Base-by-base conservation (phyloP, 2,113 vertebrate species). In the Nothoprocta perdicaria region DNA sequence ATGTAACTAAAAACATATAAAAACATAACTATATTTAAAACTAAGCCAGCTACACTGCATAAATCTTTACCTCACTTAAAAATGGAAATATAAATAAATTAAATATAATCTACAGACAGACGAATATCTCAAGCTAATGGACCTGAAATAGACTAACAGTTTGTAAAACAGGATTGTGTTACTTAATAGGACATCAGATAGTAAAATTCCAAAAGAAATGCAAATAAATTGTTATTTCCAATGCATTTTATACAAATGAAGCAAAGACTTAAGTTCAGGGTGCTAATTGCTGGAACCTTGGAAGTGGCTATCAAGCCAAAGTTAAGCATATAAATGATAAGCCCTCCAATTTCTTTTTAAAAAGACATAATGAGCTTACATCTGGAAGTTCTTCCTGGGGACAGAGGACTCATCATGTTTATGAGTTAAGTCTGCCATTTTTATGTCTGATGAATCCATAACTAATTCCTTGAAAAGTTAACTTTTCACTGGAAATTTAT, bases 201-300 rank as follows among this genome's bases (percentile, higher is more conserved):
- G 43, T 60, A 83, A 80, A n/a, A 50, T 74, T 78, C 82, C 15
- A 66, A 92, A 80, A 52, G 9, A 95, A 90, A 90, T 74, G 24
- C 26, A 85, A 90, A 80, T 68, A 88, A 66, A 85, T 55, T 67
- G 3, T 43, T 73, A 65, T 89, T 92, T 90, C 65, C 85, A 92
- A 83, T 50, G 27, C 11, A 62, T 92, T 94, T 92, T 61, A 58
- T 79, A 55, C 50, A 83, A 65, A 86, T 33, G 38, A 94, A 92
- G 45, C 38, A 65, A 93, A 83, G 52, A 80, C 26, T 84, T 10
- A 80, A 91, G 62, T 77, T 92, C 89, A 84, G 3, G 67, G 58
- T 84, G 76, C 69, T 95, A 86, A 94, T 90, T 89, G 38, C 33
- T 84, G 46, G 85, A 69, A 93, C 61, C 26, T 21, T 85, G 62